Conservation (phyloP, 2,797 vertebrate genomes). For the Sebastolobus alascanus region DNA sequence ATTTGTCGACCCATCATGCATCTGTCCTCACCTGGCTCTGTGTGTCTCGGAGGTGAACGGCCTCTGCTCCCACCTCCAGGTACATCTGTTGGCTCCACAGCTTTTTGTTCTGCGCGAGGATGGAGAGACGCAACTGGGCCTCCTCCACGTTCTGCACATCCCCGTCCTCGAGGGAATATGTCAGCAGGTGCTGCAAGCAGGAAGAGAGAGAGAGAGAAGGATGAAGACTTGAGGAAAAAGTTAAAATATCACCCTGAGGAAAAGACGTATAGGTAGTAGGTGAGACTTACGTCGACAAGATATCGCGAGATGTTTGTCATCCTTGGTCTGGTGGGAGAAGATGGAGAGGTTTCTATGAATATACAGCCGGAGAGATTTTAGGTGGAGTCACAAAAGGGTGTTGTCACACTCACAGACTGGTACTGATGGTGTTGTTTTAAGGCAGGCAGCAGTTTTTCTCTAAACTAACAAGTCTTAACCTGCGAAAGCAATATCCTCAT, state of each 20-base stretch:
- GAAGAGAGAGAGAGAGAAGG: not conserved
- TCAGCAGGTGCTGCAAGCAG: constrained; percentile 84
- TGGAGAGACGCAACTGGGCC: constrained; percentile 82
- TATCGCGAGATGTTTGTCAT: constrained; percentile 86
- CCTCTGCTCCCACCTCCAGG: constrained; percentile 68
- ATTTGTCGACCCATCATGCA: not conserved
- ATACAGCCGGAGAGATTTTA: not conserved
- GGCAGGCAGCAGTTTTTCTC: not conserved
- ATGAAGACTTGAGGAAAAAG: not conserved
- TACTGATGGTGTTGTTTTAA: not conserved
- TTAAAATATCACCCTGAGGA: too few relatives aligned
- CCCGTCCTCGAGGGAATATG: constrained; percentile 87
- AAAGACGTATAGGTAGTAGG: not conserved
- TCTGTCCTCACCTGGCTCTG: constrained; percentile 74
- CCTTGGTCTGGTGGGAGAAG: constrained; percentile 18
- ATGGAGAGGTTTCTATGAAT: not conserved
- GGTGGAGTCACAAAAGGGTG: constrained; percentile 17
- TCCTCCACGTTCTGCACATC: constrained; percentile 89
- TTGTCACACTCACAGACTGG: not conserved
- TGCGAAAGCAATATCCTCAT: constrained; percentile 10
- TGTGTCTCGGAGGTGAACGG: constrained; percentile 72
- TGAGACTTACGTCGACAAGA: constrained; percentile 86
- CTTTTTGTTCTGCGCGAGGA: constrained; percentile 85
- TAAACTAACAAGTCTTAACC: constrained; percentile 1
- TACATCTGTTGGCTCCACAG: constrained; percentile 90